phyloP scores from a whole-genome alignment of 2,113 vertebrate genomes.

The Nannospalax galili region DNA sequence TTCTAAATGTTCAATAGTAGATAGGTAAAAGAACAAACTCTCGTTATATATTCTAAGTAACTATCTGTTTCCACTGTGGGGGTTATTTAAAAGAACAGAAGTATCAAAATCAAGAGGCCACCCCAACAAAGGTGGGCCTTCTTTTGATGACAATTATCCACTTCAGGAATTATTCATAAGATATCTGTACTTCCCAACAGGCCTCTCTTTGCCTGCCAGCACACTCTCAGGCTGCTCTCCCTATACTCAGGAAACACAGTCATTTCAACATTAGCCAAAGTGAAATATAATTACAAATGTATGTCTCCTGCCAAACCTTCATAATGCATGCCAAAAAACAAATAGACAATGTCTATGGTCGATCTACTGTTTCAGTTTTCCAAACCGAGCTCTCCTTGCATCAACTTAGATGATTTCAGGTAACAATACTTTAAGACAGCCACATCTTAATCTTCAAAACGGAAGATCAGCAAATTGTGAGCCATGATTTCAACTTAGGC shows the following conservation, averaged over 20 bases:
- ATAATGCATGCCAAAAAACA: constrained; percentile 63
- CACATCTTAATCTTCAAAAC: constrained; percentile 5
- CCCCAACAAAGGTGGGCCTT: constrained; percentile 29
- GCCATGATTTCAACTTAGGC: neutral
- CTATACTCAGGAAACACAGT: constrained; percentile 70
- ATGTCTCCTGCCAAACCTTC: constrained; percentile 74
- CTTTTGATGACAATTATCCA: constrained; percentile 57
- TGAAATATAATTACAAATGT: constrained; percentile 78
- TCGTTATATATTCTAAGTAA: constrained; percentile 13
- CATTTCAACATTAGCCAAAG: constrained; percentile 80
- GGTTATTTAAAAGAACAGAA: neutral
- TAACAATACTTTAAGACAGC: constrained; percentile 17
- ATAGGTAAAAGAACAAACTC: neutral
- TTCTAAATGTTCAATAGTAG: constrained; percentile 9
- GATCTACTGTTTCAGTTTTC: constrained; percentile 76
- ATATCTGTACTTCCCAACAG: constrained; percentile 66
- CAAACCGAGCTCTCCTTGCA: neutral
- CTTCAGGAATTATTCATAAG: constrained; percentile 71
- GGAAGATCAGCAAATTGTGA: constrained; percentile 12
- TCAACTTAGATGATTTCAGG: constrained; percentile 57
- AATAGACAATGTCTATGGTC: constrained; percentile 62
- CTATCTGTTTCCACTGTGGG: constrained; percentile 6
- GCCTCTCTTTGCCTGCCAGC: constrained; percentile 50
- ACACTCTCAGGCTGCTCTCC: constrained; percentile 63
- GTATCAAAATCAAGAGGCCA: constrained; percentile 34